phyloP scores from a whole-genome alignment of 1,140 invertebrate species.

The Drosophila lacteicornis region DNA sequence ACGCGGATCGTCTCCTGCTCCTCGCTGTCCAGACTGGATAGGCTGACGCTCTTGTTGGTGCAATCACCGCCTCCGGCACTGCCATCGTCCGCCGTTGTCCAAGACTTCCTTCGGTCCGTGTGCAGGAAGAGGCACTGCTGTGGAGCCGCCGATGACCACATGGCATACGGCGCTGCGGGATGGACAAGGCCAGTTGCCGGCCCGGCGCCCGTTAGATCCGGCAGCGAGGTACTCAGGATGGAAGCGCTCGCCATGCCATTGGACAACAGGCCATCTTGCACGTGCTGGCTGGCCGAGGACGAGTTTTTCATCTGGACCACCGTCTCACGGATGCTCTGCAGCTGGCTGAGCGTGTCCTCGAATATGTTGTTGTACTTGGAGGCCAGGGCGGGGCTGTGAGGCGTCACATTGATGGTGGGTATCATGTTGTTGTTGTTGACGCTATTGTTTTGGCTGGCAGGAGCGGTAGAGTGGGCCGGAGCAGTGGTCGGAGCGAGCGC shows the following conservation, averaged over 20 bases:
- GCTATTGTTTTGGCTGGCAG: conserved; percentile 33
- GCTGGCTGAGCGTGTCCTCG: conserved; percentile 85
- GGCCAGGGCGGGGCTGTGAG: conserved; percentile 90
- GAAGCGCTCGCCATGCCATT: conserved; percentile 68
- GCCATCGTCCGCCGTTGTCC: conserved; percentile 91
- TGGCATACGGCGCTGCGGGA: conserved; percentile 42
- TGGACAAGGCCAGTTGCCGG: conserved; percentile 17
- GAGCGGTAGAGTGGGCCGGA: conserved; percentile 13
- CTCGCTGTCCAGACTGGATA: conserved; percentile 87
- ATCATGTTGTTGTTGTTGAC: conserved; percentile 85
- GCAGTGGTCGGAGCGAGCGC: background rate
- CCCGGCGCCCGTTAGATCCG: conserved; percentile 66
- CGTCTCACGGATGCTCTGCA: conserved; percentile 83
- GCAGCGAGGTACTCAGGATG: conserved; percentile 86
- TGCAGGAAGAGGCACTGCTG: conserved; percentile 84
- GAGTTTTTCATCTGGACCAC: conserved; percentile 85
- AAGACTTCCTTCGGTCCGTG: conserved; percentile 90
- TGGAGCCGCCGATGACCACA: conserved; percentile 71
- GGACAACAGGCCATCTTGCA: conserved; percentile 55
- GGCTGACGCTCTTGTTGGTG: conserved; percentile 85
- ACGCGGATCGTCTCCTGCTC: conserved; percentile 85
- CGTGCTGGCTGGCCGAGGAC: conserved; percentile 56
- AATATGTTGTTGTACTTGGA: conserved; percentile 85
- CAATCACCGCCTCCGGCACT: conserved; percentile 80
- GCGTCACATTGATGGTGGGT: conserved; percentile 94